Base-by-base conservation (phyloP, 2,113 vertebrate species). In the Limanda limanda region DNA sequence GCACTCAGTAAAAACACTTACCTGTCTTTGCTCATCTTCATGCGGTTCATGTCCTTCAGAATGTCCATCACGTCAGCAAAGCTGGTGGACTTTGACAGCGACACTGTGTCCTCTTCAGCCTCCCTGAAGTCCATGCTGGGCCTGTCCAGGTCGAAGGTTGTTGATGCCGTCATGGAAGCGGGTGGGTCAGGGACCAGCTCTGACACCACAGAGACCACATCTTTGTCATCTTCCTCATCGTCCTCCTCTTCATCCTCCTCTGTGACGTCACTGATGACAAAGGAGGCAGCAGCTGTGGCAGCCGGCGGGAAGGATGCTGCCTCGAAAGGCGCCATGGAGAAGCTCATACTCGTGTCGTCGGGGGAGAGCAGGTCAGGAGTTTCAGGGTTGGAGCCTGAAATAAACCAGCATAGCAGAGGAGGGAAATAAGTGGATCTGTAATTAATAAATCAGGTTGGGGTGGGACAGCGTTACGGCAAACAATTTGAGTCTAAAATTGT, bases 41-140 rank as follows among this genome's bases (percentile, higher is more conserved):
- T 97, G 85, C 97, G 95, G 61, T 99, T 98, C 89, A 99, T 98
- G 90, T 99, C 98, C 83, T 97, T 99, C 64, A 99, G 92, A 67
- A 99, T 99, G 71, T 98, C 98, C 97, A 97, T 98, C 90, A 99
- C 98, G 70, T 99, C 98, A 0, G 98, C 98, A 78, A 99, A 99
- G 81, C 98, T 99, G 89, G 97, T 99, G 91, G 98, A 98, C 92
- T 99, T 99, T 20, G 98, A 99, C 0, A 99, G 95, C 0, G 97
- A 99, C 64, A 98, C 86, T 0, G 97, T 96, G 55, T 96, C 95
- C 71, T 99, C 97, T 71, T 99, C 97, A 2, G 96, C 95, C 20
- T 98, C 98, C 0, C 95, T 93, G n/a, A 96, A 96, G 78, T 95
- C 95, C 94, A 95, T 96, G 88, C 93, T 92, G 65, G 95, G 89